phyloP scores from a whole-genome alignment of 2,797 vertebrate species.

The Bradypodion pumilum region DNA sequence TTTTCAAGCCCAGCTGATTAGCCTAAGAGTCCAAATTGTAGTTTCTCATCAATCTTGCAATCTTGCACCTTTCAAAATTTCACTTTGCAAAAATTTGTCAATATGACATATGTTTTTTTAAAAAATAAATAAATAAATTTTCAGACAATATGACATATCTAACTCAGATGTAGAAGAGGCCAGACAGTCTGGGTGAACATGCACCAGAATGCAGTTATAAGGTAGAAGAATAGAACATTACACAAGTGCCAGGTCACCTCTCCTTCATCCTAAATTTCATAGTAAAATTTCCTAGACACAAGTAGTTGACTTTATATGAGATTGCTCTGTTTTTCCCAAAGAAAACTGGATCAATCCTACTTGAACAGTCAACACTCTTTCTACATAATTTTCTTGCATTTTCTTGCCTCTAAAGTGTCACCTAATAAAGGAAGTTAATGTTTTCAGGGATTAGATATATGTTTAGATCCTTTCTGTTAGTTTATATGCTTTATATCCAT shows the following conservation, averaged over 20 bases:
- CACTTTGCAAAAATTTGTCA: neutral
- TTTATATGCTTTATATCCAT: no score
- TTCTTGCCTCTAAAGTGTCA: neutral
- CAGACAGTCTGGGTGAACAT: neutral
- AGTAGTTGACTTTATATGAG: neutral
- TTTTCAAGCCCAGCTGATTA: neutral
- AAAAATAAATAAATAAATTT: no score
- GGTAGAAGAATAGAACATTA: neutral
- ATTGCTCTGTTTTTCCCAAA: neutral
- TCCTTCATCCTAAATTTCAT: neutral
- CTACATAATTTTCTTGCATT: neutral
- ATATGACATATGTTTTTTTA: neutral
- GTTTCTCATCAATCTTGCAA: conserved; percentile 1
- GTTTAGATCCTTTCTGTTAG: neutral
- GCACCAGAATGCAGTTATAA: neutral
- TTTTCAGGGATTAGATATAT: neutral
- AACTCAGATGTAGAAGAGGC: neutral
- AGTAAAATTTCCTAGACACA: no score
- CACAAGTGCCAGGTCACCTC: neutral
- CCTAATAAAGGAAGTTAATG: neutral
- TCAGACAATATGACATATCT: neutral
- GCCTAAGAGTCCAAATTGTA: neutral
- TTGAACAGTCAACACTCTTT: neutral
- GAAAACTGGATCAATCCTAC: neutral
- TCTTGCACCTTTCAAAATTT: neutral